These are phyloP conservation scores for Macroramphosus scolopax DNA, from an alignment of 2,797 vertebrate genomes.

Conservation along the genomic window DNA sequence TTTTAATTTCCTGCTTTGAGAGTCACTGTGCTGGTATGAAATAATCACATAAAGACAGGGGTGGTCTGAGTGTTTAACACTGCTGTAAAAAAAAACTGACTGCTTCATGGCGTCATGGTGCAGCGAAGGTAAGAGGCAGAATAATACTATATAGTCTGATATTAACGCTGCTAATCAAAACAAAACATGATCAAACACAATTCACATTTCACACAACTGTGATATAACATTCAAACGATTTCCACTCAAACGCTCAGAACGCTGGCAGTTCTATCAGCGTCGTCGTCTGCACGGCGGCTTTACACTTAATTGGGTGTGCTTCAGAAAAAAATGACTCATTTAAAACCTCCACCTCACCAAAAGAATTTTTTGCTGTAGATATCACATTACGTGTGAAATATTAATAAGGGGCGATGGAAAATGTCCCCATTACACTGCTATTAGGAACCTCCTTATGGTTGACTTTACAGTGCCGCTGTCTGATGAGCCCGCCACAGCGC, in stretches of 20 bases:
- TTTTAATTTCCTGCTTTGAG: constrained; percentile 78
- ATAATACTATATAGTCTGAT: constrained; percentile 19
- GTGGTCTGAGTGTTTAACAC: constrained; percentile 51
- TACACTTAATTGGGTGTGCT: constrained; percentile 54
- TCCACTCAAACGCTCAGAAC: constrained; percentile 40
- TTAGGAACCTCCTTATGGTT: constrained; percentile 39
- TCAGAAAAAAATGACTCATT: constrained; percentile 54
- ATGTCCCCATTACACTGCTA: constrained; percentile 39
- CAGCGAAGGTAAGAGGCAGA: constrained; percentile 20
- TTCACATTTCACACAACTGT: constrained; percentile 21
- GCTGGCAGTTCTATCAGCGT: constrained; percentile 35
- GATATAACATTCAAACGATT: constrained; percentile 47
- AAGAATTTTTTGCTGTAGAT: constrained; percentile 44
- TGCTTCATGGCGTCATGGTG: constrained; percentile 26
- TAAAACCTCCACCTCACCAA: constrained; percentile 51
- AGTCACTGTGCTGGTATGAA: constrained; percentile 68
- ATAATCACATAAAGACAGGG: constrained; percentile 72
- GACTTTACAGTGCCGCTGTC: constrained; percentile 41
- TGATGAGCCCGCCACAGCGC: constrained; percentile 32
- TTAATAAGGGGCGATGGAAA: constrained; percentile 45
- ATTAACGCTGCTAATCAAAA: constrained; percentile 37
- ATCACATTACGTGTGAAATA: constrained; percentile 61
- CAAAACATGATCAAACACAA: constrained; percentile 18
- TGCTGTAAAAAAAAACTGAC: constrained; percentile 31
- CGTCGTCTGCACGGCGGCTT: constrained; percentile 39